A percentile compares a stretch with the other conserved stretches of the same genome.
phyloP scores from a whole-genome alignment of 2,888 invertebrate species.

The Platycheirus rosarum region DNA sequence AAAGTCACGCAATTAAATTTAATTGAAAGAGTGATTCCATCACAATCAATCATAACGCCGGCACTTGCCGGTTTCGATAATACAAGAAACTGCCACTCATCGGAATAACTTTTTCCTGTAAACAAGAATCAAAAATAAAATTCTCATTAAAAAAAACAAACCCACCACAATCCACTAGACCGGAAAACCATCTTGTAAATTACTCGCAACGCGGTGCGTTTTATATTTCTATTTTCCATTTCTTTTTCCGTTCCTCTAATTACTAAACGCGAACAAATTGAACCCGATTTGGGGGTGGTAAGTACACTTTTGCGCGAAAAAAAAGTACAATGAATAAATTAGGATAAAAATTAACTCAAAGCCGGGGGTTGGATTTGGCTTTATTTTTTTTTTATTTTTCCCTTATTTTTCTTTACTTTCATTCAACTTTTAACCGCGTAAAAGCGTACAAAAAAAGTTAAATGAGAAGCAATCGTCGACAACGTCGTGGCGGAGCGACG shows the following conservation, averaged over 20 bases:
- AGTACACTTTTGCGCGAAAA: conserved; percentile 64
- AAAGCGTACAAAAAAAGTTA: conserved; percentile 54
- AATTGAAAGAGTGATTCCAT: conserved; percentile 34
- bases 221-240: conserved; percentile 19
- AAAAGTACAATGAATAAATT: conserved; percentile 72
- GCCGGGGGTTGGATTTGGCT: conserved; percentile 53
- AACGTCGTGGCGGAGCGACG: conserved; percentile 56
- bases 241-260: conserved; percentile 53
- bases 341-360: conserved; percentile 72
- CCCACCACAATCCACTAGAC: conserved; percentile 60
- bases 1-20: neutral
- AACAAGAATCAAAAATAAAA: conserved; percentile 66
- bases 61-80: conserved; percentile 22
- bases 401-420: conserved; percentile 10
- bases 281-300: conserved; percentile 47
- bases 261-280: conserved; percentile 67
- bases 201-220: conserved; percentile 45
- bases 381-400: conserved; percentile 25
- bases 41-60: conserved; percentile 20
- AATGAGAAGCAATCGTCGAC: conserved; percentile 67
- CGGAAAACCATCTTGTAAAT: conserved; percentile 67
- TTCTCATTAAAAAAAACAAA: conserved; percentile 70
- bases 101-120: conserved; percentile 34
- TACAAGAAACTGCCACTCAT: conserved; percentile 7
- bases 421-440: conserved; percentile 61